Base-by-base conservation (phyloP, 2,113 vertebrate genomes). In the Morone chrysops region DNA sequence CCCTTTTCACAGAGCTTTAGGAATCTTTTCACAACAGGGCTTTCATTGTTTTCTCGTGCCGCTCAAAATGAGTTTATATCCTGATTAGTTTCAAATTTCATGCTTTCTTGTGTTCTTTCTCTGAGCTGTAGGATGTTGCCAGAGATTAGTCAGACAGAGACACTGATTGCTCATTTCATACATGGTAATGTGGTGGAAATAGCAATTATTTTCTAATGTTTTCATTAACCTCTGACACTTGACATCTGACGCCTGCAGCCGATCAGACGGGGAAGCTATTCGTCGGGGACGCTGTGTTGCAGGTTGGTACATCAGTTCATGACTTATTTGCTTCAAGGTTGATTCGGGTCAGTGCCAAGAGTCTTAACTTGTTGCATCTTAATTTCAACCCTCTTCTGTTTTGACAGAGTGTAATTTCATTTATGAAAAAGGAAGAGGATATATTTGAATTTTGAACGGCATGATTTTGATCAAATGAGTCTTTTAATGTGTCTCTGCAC, bases 221-320 rank as follows among this genome's bases (percentile, higher is more conserved):
- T 95, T 87, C 90, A 94, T 95, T 97, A 96, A 97, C 91, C 89
- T 91, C 86, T 86, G 94, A 83, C 87, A 81, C 75, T 85, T 94
- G 92, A 92, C 96, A 53, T 66, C 75, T 69, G 53, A 92, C 71
- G 90, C 92, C 90, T 82, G 77, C 95, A 99, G 98, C 97, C 60
- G 96, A 98, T 94, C 97, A 96, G 93, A 96, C 97, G 78, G 97
- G 97, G 92, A 97, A 97, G 96, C 93, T 99, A 70, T 99, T 98
- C 89, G 95, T 97, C 66, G 98, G 97, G 66, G 98, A 99, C 74
- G 97, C 98, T 5, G 93, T 99, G 84, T 86, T 96, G 81, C 96
- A 99, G 97, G 98, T 99, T 76, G 95, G 97, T 96, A 86, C 87
- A 76, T 43, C 8, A 0, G 40, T 82, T 84, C 41, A 13, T 75